Percentiles rank a stretch among this genome's conserved stretches.
Conservation (phyloP, 2,797 vertebrate genomes). For the Coregonus sp. region DNA sequence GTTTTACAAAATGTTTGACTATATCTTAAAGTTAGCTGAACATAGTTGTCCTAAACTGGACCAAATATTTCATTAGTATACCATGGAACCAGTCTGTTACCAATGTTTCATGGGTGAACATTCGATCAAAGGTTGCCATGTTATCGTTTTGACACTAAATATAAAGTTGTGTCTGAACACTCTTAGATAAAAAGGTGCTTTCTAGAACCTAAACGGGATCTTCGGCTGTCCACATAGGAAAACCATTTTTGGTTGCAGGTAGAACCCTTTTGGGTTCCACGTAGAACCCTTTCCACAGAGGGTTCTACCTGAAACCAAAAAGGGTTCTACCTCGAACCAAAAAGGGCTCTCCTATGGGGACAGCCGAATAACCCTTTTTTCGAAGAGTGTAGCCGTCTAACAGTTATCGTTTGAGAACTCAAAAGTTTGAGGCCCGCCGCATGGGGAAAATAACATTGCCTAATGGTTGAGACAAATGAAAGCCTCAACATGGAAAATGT, state of each 20-base stretch:
- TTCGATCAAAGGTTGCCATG: not conserved
- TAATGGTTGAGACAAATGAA: not conserved
- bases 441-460: not conserved
- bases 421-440: not conserved
- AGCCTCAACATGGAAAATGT: not conserved
- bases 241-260: too few relatives aligned
- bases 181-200: too few relatives aligned
- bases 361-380: too few relatives aligned
- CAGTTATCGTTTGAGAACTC: not conserved
- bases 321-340: too few relatives aligned
- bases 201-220: too few relatives aligned
- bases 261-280: too few relatives aligned
- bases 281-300: too few relatives aligned
- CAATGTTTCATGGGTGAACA: not conserved
- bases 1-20: slow-evolving; percentile 27
- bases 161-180: not conserved
- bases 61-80: not conserved
- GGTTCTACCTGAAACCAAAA: too few relatives aligned
- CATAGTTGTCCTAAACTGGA: not conserved
- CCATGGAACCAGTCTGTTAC: not conserved
- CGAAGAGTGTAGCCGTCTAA: not conserved
- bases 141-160: not conserved
- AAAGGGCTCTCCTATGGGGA: too few relatives aligned
- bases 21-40: not conserved
- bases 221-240: too few relatives aligned